Conservation (phyloP, 2,888 invertebrate genomes). For the Diploptera punctata region DNA sequence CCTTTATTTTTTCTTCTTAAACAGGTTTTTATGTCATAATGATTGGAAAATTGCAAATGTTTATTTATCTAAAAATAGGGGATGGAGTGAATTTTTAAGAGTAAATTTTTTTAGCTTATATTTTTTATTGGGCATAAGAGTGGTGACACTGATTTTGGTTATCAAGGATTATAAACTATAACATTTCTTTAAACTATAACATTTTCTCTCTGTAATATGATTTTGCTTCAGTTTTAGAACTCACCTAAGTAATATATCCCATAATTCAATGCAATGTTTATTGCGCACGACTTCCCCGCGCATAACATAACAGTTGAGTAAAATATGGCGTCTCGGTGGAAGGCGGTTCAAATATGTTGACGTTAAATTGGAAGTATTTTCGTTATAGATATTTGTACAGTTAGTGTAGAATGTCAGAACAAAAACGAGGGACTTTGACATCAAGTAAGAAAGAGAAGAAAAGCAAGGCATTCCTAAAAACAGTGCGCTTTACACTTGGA, state of each 20-base stretch:
- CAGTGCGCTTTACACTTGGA: slow-evolving; percentile 81
- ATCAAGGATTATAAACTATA: too few relatives aligned
- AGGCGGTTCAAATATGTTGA: slow-evolving; percentile 51
- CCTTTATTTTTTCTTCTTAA: too few relatives aligned
- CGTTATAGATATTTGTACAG: slow-evolving; percentile 51
- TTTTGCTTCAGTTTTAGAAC: too few relatives aligned
- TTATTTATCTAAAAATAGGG: too few relatives aligned
- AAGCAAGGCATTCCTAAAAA: slow-evolving; percentile 65
- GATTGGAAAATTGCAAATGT: too few relatives aligned
- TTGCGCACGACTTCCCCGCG: slow-evolving; percentile 36
- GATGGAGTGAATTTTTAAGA: too few relatives aligned
- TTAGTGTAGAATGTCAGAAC: slow-evolving; percentile 74
- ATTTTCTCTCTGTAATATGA: too few relatives aligned
- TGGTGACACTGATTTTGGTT: too few relatives aligned
- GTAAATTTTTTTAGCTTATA: too few relatives aligned
- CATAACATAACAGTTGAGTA: slow-evolving; percentile 50
- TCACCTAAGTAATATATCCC: slow-evolving; percentile 29
- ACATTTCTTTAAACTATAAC: too few relatives aligned
- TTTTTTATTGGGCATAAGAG: too few relatives aligned
- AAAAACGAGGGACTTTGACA: slow-evolving; percentile 74
- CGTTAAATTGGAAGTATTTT: slow-evolving; percentile 50
- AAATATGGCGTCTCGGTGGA: slow-evolving; percentile 52
- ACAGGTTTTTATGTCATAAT: too few relatives aligned
- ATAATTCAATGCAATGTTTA: slow-evolving; percentile 41
- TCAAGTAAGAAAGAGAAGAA: slow-evolving; percentile 72